These are phyloP conservation scores for Tipula helvola DNA, from an alignment of 2,888 invertebrate species.

Conservation along the genomic window DNA sequence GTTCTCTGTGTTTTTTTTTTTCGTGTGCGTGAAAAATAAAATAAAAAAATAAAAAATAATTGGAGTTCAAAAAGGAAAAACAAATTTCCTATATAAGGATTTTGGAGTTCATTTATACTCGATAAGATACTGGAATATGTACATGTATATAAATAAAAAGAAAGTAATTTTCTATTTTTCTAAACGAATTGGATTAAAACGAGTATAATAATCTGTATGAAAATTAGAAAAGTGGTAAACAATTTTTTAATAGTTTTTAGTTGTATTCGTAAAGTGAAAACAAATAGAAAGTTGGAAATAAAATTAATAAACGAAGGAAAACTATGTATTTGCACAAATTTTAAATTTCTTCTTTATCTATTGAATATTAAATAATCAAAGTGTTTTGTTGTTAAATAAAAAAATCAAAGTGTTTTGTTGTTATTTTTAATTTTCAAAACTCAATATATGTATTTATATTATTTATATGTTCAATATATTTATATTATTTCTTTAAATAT, in stretches of 20 bases:
- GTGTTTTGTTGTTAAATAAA: too few relatives aligned
- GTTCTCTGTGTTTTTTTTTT: neutral
- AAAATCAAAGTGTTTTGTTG: neutral
- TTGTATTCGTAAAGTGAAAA: neutral
- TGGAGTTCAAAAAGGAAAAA: neutral
- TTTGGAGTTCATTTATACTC: neutral
- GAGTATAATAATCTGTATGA: neutral
- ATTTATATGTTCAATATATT: too few relatives aligned
- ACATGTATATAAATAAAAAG: neutral
- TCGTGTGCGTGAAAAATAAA: neutral
- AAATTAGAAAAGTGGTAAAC: neutral
- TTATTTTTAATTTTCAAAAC: neutral
- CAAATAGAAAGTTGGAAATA: neutral
- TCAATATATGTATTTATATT: too few relatives aligned
- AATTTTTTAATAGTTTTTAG: neutral
- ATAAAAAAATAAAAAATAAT: neutral
- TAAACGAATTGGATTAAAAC: neutral
- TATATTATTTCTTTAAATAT: too few relatives aligned
- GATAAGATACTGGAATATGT: too few relatives aligned
- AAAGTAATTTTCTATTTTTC: neutral
- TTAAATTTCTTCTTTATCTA: neutral
- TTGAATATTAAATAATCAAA: too few relatives aligned
- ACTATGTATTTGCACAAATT: neutral
- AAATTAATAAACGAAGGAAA: neutral
- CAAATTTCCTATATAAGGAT: neutral